Evolutionary conservation across 2,113 vertebrate species (phyloP), one percentile per base, ranked within the genome.

Genomic region (pig (Sus scrofa)): DNA sequence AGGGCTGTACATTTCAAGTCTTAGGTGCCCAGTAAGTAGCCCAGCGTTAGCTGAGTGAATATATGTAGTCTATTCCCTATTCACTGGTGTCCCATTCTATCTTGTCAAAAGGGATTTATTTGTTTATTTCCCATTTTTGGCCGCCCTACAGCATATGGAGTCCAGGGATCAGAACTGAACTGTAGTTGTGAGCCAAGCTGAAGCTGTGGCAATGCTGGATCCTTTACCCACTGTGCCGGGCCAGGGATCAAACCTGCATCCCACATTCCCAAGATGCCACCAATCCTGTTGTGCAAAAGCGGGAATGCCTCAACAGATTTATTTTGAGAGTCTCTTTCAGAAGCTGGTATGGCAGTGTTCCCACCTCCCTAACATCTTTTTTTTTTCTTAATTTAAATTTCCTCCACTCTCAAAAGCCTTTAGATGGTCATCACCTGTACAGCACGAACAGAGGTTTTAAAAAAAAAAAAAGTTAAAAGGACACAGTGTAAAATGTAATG

Each of bases 371-470:
- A 18, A 30, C 50, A 52, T 1, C 9, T 20, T 18, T 5, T n/a
- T 37, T 44, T 62, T 75, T 56, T 58, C 58, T 90, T 34, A 67
- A 91, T 93, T 91, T 96, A 95, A 67, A 91, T 70, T 74, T 78
- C 24, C 24, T 88, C 87, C 24, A 44, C 30, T 19, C 37, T 88
- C 63, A 44, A 83, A 87, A 91, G 27, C 7, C 54, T 82, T 67
- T 77, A 63, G 3, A 73, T 19, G 11, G 62, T 44, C 73, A 65
- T 91, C 34, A 91, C 85, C 37, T 60, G 22, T 68, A 52, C 2
- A 30, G 58, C 37, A 63, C 34, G 82, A 78, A 77, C 18, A 88
- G 24, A 79, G 15, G 56, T 54, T 81, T 4, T n/a, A n/a, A n/a
- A 54, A 20, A 77, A 52, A n/a, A 73, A 30, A 68, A 74, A 92